Conservation (phyloP, 2,113 vertebrate species). For the Macaca nemestrina region DNA sequence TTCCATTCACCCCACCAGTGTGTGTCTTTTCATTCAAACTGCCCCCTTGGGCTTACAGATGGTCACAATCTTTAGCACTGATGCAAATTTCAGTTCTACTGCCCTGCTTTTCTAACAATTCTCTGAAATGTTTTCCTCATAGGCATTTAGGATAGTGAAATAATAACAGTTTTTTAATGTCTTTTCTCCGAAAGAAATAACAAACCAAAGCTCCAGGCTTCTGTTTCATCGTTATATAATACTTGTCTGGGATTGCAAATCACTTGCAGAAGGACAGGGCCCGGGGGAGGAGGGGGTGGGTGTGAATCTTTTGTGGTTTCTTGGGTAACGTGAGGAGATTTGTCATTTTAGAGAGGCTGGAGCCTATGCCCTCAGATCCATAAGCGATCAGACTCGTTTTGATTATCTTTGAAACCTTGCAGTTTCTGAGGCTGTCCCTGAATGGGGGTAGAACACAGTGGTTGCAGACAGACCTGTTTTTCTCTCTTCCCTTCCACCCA, state of each 20-base stretch:
- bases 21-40: conserved; percentile 44
- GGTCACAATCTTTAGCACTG: conserved; percentile 15
- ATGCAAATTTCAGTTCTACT: conserved; percentile 23
- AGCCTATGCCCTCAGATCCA: background rate
- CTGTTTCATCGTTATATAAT: conserved; percentile 73
- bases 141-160: conserved; percentile 59
- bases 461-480: conserved; percentile 66
- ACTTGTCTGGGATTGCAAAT: conserved; percentile 72
- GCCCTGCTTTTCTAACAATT: conserved; percentile 27
- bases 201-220: conserved; percentile 50
- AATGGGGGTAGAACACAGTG: conserved; percentile 45
- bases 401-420: conserved; percentile 41
- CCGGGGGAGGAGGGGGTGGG: conserved; percentile 65
- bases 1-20: background rate
- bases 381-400: background rate
- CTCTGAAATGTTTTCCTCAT: conserved; percentile 50
- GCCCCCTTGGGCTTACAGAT: background rate
- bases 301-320: conserved; percentile 68
- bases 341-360: conserved; percentile 55
- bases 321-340: conserved; percentile 53
- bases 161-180: conserved; percentile 60
- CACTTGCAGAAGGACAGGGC: conserved; percentile 70
- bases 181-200: conserved; percentile 70
- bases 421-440: conserved; percentile 30
- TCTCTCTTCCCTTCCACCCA: conserved; percentile 60